Conservation (phyloP, 1,140 invertebrate species). For the Luehdorfia chinensis region DNA sequence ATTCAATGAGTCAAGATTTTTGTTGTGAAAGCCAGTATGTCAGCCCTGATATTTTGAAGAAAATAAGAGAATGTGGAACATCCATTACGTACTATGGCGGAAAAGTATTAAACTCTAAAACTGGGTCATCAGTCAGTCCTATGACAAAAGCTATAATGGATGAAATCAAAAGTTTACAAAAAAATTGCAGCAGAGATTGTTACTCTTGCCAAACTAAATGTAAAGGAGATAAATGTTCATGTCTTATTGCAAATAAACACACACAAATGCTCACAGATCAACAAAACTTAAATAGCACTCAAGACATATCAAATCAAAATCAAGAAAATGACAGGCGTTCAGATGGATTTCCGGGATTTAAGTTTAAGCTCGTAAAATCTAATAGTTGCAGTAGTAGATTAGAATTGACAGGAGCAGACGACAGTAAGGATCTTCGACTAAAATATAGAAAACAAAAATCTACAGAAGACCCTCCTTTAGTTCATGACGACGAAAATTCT, state of each 20-base stretch:
- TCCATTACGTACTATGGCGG: conserved; percentile 92
- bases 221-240: conserved; percentile 68
- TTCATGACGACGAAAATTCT: conserved; percentile 69
- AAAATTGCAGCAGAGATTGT: conserved; percentile 75
- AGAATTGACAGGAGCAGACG: conserved; percentile 84
- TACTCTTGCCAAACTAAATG: conserved; percentile 74
- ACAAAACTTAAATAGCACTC: conserved; percentile 27
- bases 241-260: conserved; percentile 61
- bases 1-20: conserved; percentile 75
- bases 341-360: conserved; percentile 79
- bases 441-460: conserved; percentile 55
- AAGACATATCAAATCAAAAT: conserved; percentile 30
- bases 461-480: conserved; percentile 62
- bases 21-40: conserved; percentile 82
- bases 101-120: conserved; percentile 84
- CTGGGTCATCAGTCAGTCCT: conserved; percentile 80
- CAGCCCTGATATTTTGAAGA: conserved; percentile 87
- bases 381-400: conserved; percentile 90
- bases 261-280: conserved; percentile 45
- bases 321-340: conserved; percentile 45
- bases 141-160: conserved; percentile 83
- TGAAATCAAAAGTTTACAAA: conserved; percentile 79
- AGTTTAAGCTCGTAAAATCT: conserved; percentile 88
- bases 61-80: conserved; percentile 90
- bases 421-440: conserved; percentile 50